Percentiles rank a stretch among this genome's conserved stretches.
Conservation (phyloP, 2,888 invertebrate genomes). For the Anorthoa munda region DNA sequence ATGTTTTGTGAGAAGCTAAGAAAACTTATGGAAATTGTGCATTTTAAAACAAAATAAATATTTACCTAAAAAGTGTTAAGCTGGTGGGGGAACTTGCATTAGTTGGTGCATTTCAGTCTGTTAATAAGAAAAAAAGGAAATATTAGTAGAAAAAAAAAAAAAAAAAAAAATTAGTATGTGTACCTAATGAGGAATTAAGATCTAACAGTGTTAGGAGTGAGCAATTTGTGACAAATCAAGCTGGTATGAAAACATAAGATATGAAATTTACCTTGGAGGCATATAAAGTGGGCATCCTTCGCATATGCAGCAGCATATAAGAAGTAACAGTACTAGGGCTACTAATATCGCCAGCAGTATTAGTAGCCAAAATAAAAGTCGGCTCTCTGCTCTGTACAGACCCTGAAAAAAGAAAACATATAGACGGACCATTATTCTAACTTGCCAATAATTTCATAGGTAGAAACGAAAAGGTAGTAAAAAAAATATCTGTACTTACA, state of each 20-base stretch:
- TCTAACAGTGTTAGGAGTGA: slow-evolving; percentile 52
- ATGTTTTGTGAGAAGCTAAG: slow-evolving; percentile 14
- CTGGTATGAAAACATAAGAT: slow-evolving; percentile 29
- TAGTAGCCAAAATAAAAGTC: slow-evolving; percentile 94
- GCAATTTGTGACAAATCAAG: slow-evolving; percentile 56
- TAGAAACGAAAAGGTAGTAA: neutral
- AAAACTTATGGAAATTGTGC: slow-evolving; percentile 35
- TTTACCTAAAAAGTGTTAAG: slow-evolving; percentile 81
- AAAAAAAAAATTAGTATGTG: slow-evolving; percentile 52
- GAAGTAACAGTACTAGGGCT: slow-evolving; percentile 93
- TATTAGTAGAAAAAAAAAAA: slow-evolving; percentile 68
- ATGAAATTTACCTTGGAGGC: slow-evolving; percentile 92
- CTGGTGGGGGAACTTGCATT: slow-evolving; percentile 81
- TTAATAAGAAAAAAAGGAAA: slow-evolving; percentile 79
- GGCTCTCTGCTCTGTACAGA: slow-evolving; percentile 93
- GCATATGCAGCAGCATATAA: slow-evolving; percentile 96
- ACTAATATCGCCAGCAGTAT: slow-evolving; percentile 94
- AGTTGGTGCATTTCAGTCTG: slow-evolving; percentile 86
- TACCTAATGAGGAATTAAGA: slow-evolving; percentile 38
- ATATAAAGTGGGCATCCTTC: slow-evolving; percentile 96
- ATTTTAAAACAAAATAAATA: slow-evolving; percentile 67
- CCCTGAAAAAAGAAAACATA: slow-evolving; percentile 89
- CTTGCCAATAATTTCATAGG: neutral
- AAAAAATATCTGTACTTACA: slow-evolving; percentile 71
- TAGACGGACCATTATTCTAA: neutral